Conservation (phyloP, 2,888 invertebrate species). For the Barypeithes pellucidus region DNA sequence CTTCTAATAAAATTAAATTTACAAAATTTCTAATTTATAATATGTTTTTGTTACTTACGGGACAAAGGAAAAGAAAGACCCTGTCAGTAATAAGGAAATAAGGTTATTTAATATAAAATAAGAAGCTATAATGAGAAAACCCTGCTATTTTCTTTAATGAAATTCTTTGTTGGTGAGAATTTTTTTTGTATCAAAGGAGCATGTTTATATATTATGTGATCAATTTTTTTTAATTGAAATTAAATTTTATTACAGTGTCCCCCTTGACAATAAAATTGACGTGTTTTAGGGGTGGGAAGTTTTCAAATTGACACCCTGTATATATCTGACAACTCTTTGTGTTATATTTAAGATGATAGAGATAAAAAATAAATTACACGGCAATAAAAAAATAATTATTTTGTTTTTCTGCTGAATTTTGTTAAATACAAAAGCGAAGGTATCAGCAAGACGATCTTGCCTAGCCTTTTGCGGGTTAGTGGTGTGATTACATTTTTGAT, state of each 20-base stretch:
- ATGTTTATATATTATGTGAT: neutral
- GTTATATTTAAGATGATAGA: neutral
- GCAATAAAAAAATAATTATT: neutral
- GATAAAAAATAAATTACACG: neutral
- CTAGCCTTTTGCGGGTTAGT: neutral
- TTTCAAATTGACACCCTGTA: neutral
- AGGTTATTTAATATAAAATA: constrained; percentile 13
- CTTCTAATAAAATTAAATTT: constrained; percentile 2
- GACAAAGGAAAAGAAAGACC: neutral
- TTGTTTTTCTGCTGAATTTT: neutral
- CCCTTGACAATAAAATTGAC: too few species aligned
- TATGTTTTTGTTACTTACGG: neutral
- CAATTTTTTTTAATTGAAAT: neutral
- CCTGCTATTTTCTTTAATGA: constrained; percentile 8
- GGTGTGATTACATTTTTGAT: constrained; percentile 2
- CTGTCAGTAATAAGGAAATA: constrained; percentile 6
- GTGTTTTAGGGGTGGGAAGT: neutral
- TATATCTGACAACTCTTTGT: neutral
- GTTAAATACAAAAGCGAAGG: neutral
- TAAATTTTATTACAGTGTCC: too few species aligned
- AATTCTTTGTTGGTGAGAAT: constrained; percentile 14
- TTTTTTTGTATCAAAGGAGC: constrained; percentile 1
- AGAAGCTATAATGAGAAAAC: neutral
- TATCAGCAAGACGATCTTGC: constrained; percentile 12
- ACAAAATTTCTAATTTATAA: neutral